Evolutionary conservation across 2,797 vertebrate species (phyloP).

Genomic region (Acanthurus lineatus): DNA sequence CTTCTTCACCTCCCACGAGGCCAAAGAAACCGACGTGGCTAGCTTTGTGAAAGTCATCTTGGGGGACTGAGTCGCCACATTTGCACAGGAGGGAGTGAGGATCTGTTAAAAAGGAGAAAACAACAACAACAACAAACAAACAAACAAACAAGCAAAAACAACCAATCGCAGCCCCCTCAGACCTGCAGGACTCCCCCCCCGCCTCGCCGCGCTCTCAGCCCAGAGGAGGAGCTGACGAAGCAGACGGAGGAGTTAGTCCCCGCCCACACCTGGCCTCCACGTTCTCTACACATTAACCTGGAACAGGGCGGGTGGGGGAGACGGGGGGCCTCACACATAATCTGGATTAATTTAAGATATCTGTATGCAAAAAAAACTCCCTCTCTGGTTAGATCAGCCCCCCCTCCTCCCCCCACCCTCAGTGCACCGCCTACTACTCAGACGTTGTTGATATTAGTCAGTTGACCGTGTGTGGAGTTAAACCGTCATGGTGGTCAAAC

Average conservation of each 20-base stretch:
- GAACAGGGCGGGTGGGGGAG: slow-evolving; percentile 17
- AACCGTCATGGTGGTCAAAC: slow-evolving; percentile 24
- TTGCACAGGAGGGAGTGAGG: slow-evolving; percentile 41
- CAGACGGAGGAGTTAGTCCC: slow-evolving; percentile 7
- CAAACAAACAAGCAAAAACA: slow-evolving; percentile 38
- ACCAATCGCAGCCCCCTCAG: slow-evolving; percentile 58
- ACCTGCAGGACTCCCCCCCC: slow-evolving; percentile 59
- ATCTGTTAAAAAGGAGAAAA: neutral
- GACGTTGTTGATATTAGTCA: slow-evolving; percentile 19
- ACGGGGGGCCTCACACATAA: slow-evolving; percentile 26
- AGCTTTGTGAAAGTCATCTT: slow-evolving; percentile 96
- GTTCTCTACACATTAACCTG: slow-evolving; percentile 21
- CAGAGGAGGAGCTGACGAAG: slow-evolving; percentile 42
- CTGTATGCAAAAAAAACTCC: slow-evolving; percentile 50
- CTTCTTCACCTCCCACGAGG: slow-evolving; percentile 95
- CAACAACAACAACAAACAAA: slow-evolving; percentile 19
- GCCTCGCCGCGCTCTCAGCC: neutral
- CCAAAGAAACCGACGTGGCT: slow-evolving; percentile 97
- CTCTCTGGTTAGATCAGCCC: slow-evolving; percentile 34
- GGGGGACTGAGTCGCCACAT: slow-evolving; percentile 87
- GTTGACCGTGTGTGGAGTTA: slow-evolving; percentile 11
- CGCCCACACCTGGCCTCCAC: neutral
- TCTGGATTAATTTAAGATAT: slow-evolving; percentile 63
- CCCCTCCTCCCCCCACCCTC: neutral
- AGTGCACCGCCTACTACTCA: slow-evolving; percentile 25